Evolutionary conservation across 2,797 vertebrate species (phyloP).

Genomic region (Propithecus perrieri): DNA sequence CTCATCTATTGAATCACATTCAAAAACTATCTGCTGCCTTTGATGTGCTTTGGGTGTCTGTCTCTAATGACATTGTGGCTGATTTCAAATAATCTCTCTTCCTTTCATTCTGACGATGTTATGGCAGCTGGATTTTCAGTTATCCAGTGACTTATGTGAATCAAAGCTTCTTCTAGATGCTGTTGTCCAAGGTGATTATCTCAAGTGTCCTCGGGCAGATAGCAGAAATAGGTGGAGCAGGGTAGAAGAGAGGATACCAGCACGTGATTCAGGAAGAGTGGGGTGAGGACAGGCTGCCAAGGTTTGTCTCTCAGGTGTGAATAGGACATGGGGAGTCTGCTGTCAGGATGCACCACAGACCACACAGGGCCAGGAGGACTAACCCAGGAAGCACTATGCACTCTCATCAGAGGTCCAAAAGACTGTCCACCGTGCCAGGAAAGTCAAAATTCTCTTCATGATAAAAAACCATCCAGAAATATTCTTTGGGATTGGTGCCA

Average conservation of each 20-base stretch:
- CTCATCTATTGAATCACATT: not conserved
- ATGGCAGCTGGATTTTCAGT: not conserved
- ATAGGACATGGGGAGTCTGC: not conserved
- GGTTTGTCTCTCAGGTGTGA: not conserved
- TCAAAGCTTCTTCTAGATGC: not conserved
- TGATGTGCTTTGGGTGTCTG: not conserved
- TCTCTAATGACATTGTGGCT: not conserved
- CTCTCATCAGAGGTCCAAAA: not conserved
- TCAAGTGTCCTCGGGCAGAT: not conserved
- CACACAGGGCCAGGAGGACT: not conserved
- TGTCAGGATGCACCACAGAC: not conserved
- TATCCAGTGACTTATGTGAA: not conserved
- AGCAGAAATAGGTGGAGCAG: rapidly evolving
- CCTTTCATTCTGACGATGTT: not conserved
- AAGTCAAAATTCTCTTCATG: not conserved
- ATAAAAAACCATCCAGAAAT: not conserved
- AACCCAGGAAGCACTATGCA: not conserved
- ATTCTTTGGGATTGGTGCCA: not conserved
- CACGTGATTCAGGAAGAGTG: not conserved
- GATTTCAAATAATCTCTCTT: not conserved
- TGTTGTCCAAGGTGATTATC: not conserved
- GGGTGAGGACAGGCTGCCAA: not conserved
- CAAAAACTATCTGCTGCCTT: not conserved
- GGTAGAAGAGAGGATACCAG: not conserved
- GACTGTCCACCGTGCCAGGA: not conserved